Base-by-base conservation (phyloP, 1,140 invertebrate species). In the Euglossa dilemma region DNA sequence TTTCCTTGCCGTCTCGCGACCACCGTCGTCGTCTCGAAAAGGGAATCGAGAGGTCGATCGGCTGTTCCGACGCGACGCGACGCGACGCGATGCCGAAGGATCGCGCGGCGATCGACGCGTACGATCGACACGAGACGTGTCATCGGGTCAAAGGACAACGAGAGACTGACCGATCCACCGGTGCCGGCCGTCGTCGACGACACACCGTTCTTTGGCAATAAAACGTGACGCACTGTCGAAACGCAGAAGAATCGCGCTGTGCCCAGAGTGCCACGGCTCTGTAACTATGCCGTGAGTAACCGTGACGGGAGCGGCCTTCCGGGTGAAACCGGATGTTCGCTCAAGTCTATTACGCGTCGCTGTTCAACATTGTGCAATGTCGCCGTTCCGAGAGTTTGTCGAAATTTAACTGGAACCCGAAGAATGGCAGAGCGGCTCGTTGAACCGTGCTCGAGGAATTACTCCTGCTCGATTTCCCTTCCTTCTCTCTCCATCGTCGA, bases 221-320 rank as follows among this genome's bases (percentile, higher is more conserved):
- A 87, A 87, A 88, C 89, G 83, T 90, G 87, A 90, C 91, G 91
- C 90, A 90, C 76, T 63, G 85, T 66, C 80, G 89, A 80, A 87
- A 87, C 67, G 78, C 82, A 80, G 87, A 89, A 90, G 87, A 89
- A 89, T 89, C 80, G 84, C 50, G 64, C 63, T 69, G 71, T 61
- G 73, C 61, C 36, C 82, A 56, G 61, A 59, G 74, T 82, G 80
- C 84, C 88, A 86, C 89, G 80, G 87, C 78, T 86, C 28, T 90
- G 88, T 92, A 90, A 89, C 88, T 84, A 90, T 86, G 89, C 80
- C 83, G 88, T 80, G 91, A 87, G 85, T 83, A 90, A 89, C 87
- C 88, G 83, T 83, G 89, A 91, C 91, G 91, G 93, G 93, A 91
- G 93, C 90, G 93, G 93, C 92, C 91, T 94, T 94, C 93, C 93